phyloP scores from a whole-genome alignment of 2,113 vertebrate genomes.

The Dipodomys spectabilis region DNA sequence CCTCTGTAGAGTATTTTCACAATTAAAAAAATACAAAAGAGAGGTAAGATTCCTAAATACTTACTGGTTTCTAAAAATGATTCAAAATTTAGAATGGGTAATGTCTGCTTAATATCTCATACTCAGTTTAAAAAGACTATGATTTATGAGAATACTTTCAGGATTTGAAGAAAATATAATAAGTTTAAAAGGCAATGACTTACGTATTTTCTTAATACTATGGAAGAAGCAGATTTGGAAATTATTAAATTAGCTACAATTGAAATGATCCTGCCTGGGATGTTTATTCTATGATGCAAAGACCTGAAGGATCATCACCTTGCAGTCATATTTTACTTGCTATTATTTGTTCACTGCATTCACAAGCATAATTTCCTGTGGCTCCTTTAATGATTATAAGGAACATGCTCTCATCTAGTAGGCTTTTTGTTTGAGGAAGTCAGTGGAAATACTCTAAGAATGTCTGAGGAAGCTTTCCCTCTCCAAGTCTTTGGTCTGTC shows the following conservation, averaged over 20 bases:
- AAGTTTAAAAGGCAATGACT: neutral
- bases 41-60: neutral
- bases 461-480: neutral
- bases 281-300: neutral
- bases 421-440: neutral
- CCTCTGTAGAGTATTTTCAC: too few species aligned
- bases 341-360: neutral
- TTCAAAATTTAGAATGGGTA: neutral
- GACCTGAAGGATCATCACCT: neutral
- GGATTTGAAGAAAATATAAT: slow-evolving; percentile 1
- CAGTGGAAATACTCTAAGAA: neutral
- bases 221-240: neutral
- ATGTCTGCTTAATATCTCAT: neutral
- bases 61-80: neutral
- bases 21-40: too few species aligned
- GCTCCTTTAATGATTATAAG: neutral
- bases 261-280: neutral
- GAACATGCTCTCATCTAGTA: neutral
- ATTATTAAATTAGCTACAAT: neutral
- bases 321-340: neutral
- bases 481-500: neutral
- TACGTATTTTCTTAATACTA: neutral
- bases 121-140: neutral
- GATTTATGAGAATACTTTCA: neutral
- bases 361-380: neutral